Conservation (phyloP, 2,888 invertebrate species). For the Sepiola atlantica region DNA sequence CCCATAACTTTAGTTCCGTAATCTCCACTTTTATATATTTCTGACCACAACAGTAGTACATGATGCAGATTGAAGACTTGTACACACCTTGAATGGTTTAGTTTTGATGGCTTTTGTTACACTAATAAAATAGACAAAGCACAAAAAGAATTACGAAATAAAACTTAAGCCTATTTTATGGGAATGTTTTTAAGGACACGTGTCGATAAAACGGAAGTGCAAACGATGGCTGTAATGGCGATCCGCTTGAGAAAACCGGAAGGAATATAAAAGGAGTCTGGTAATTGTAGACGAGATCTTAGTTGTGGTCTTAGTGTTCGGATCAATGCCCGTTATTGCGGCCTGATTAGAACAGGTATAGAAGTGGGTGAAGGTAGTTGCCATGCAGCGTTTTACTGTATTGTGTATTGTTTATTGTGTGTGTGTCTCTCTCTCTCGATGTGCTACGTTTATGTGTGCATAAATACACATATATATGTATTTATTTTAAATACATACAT, state of each 20-base stretch:
- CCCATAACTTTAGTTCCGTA: no score
- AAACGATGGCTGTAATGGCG: neutral
- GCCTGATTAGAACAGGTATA: no score
- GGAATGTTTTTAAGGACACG: neutral
- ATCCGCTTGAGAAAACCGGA: neutral
- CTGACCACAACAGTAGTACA: neutral
- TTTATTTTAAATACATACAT: no score
- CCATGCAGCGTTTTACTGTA: no score
- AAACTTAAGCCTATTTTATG: neutral
- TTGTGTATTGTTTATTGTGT: no score
- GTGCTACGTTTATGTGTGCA: no score
- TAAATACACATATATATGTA: no score
- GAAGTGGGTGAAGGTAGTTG: no score
- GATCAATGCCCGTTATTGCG: neutral
- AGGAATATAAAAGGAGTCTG: neutral
- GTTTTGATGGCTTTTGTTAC: neutral
- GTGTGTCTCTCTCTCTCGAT: no score
- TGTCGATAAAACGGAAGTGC: constrained; percentile 17
- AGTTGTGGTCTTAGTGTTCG: neutral
- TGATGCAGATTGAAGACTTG: neutral
- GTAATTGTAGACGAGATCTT: neutral
- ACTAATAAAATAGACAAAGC: neutral
- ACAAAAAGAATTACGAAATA: neutral
- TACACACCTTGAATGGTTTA: neutral
- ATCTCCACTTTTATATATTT: no score